phyloP scores from a whole-genome alignment of 1,140 invertebrate genomes.

The Ctenoplectra terminalis region DNA sequence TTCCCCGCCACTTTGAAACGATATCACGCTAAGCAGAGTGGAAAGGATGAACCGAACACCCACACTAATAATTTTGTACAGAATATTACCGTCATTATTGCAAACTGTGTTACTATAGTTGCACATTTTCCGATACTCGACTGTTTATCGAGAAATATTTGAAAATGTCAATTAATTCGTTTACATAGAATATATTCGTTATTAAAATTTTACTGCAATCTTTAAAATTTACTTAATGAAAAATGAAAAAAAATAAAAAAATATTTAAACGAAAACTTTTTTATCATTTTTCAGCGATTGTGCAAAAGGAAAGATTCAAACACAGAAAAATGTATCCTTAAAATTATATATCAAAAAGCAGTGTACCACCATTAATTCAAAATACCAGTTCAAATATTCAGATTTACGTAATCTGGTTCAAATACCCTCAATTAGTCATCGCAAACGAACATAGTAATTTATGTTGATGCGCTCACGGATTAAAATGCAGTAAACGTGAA shows the following conservation, averaged over 20 bases:
- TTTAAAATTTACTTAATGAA: too few relatives aligned
- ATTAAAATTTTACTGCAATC: too few relatives aligned
- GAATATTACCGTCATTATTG: conserved; percentile 17
- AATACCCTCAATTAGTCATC: neutral
- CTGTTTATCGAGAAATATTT: conserved; percentile 5
- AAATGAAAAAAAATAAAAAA: too few relatives aligned
- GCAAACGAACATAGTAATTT: conserved; percentile 1
- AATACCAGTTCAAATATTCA: too few relatives aligned
- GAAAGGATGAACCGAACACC: neutral
- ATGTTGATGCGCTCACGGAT: conserved; percentile 14
- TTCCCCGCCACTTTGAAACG: too few relatives aligned
- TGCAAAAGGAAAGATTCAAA: too few relatives aligned
- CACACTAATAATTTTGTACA: conserved; percentile 38
- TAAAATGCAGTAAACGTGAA: conserved; percentile 68
- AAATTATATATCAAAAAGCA: too few relatives aligned
- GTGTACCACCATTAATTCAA: too few relatives aligned
- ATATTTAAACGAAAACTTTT: too few relatives aligned
- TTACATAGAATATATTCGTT: too few relatives aligned
- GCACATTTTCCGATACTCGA: neutral
- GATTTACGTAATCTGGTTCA: neutral
- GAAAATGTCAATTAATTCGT: neutral
- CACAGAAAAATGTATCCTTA: too few relatives aligned
- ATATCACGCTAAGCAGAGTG: neutral
- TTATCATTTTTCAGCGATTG: too few relatives aligned
- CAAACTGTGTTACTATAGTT: conserved; percentile 15